Evolutionary conservation across 1,140 invertebrate genomes (phyloP), one percentile per base, ranked within the genome.

Genomic region (Brachystomella parvula): DNA sequence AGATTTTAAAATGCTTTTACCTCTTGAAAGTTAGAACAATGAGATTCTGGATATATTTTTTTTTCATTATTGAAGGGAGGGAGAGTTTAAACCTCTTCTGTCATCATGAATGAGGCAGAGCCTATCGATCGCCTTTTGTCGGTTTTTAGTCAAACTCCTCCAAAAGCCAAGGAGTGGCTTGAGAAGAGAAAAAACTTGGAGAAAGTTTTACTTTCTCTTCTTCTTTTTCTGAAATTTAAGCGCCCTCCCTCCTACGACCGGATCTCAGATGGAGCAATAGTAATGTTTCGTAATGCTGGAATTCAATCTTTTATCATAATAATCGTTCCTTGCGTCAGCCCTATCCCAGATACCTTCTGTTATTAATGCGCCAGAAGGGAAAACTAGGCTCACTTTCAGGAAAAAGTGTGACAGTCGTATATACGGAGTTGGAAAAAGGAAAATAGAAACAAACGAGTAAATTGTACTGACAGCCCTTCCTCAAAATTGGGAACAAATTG

Each of bases 391-490:
- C 6, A 39, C 35, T 39, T 39, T 39, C 35, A 39, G 6, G 6
- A 39, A 39, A 39, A 39, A 39, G 35, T 6, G 35, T 39, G 35
- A 39, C 15, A 53, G 49, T n/a, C n/a, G n/a, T n/a, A n/a, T n/a
- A n/a, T n/a, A n/a, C n/a, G n/a, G n/a, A 24, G 24, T 24, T 6
- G 12, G 49, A 53, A 6, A 53, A 26, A 53, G 49, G 49, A 53
- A 53, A 53, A 53, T 53, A 53, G 24, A 53, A 53, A 53, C 49
- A 53, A 53, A 53, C 49, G 49, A 53, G 49, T 53, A 53, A 53
- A 53, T 53, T 53, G 49, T 53, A 53, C 12, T 53, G 49, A 53
- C 49, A 53, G 49, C 6, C 24, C 24, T 15, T 12, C 49, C 49
- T 53, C 49, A 53, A 53, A 53, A n/a, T 53, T 12, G 12, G 49